Evolutionary conservation across 37 sponge, comb jelly and placozoan species (phyloP).

Genomic region (Chondrilla cf. caribensis): DNA sequence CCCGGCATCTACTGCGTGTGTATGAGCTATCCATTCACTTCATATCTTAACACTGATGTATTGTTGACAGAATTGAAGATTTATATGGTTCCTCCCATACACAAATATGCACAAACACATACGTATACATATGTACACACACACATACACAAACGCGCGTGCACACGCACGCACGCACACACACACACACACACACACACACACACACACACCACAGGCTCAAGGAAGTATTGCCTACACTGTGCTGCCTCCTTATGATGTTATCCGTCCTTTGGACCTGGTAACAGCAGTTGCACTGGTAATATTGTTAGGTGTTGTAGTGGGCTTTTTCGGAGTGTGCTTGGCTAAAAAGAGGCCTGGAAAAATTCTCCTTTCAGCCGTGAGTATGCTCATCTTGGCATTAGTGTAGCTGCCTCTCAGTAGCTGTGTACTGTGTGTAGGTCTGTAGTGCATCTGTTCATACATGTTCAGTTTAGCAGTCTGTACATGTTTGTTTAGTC

Average conservation of each 20-base stretch:
- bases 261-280: neutral
- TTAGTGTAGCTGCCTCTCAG: neutral
- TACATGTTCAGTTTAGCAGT: too few relatives aligned
- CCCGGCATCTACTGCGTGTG: too few relatives aligned
- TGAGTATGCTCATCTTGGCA: neutral
- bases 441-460: neutral
- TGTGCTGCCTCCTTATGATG: neutral
- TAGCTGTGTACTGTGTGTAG: neutral
- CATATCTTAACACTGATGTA: too few relatives aligned
- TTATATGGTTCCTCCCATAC: too few relatives aligned
- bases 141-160: too few relatives aligned
- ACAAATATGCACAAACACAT: too few relatives aligned
- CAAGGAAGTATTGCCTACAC: neutral
- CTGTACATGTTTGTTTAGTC: too few relatives aligned
- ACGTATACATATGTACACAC: too few relatives aligned
- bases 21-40: too few relatives aligned
- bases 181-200: too few relatives aligned
- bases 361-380: constrained; percentile 16
- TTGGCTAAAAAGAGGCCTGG: neutral
- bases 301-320: neutral
- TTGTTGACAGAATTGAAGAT: too few relatives aligned
- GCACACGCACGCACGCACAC: too few relatives aligned
- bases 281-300: neutral
- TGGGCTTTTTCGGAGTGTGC: neutral
- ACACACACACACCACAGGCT: neutral